Base-by-base conservation (phyloP, 1,140 invertebrate genomes). In the Pseudomyrmex dendroicus region DNA sequence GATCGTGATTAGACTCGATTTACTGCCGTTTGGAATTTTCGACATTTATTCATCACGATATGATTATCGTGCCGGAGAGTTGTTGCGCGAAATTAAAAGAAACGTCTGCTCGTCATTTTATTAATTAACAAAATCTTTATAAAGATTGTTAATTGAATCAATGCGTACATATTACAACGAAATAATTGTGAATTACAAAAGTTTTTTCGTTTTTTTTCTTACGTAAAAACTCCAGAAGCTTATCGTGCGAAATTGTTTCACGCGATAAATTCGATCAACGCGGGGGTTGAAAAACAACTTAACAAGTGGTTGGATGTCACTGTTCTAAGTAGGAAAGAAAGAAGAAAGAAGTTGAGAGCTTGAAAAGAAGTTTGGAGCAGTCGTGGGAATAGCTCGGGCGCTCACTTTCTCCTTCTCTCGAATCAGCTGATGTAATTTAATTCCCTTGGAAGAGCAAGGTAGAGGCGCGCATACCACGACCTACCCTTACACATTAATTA, bases 401-500 rank as follows among this genome's bases (percentile, higher is more conserved):
- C 56, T 84, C 74, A 72, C 74, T 35, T 85, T 68, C 73, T 88
- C 82, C 74, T 84, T 88, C 74, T 80, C 85, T 66, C 67, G 83
- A 89, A 92, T 88, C 92, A 93, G 92, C 92, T 93, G 91, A 92
- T 89, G 82, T 85, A 89, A 91, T 91, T 92, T 92, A 90, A 92
- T 92, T 91, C 91, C 88, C 88, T 83, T 74, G 91, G 83, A 90
- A 89, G 35, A 35, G 84, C 84, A 88, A 80, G 84, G 86, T 85
- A 84, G 86, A 84, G 22, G 78, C 67, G 76, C 56, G 82, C 64
- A 82, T 89, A 80, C 92, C 92, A 90, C 91, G 93, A 94, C 93
- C 93, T 94, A 93, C 93, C 93, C 92, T 92, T 91, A 93, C 92
- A 93, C 92, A 94, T 94, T 94, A 94, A 94, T 94, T 94, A 94